Evolutionary conservation across 2,888 invertebrate genomes (phyloP).

Genomic region (Chrysomela aeneicollis): DNA sequence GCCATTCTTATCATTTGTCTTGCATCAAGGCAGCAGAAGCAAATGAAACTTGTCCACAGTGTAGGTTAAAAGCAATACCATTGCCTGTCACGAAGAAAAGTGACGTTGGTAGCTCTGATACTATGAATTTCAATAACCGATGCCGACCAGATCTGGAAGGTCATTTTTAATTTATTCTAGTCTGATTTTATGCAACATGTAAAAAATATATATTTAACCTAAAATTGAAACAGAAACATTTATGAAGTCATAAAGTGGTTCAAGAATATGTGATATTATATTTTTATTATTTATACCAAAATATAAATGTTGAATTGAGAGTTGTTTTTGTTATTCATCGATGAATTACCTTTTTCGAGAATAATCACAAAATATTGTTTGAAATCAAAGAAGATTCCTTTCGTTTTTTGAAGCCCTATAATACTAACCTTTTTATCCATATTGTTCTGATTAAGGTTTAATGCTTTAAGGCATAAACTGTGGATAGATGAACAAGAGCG

Average conservation of each 20-base stretch:
- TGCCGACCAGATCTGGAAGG: slow-evolving; percentile 59
- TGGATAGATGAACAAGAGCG: too few species aligned
- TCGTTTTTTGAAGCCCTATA: too few species aligned
- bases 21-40: slow-evolving; percentile 49
- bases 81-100: slow-evolving; percentile 44
- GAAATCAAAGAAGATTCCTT: too few species aligned
- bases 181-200: slow-evolving; percentile 6
- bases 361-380: too few species aligned
- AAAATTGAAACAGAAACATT: slow-evolving; percentile 16
- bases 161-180: slow-evolving; percentile 50
- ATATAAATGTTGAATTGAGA: slow-evolving; percentile 10
- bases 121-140: slow-evolving; percentile 37
- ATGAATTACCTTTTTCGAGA: too few species aligned
- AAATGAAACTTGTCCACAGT: slow-evolving; percentile 54
- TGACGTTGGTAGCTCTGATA: slow-evolving; percentile 26
- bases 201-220: slow-evolving; percentile 1
- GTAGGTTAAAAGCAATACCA: slow-evolving; percentile 49
- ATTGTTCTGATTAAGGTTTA: too few species aligned
- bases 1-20: slow-evolving; percentile 56
- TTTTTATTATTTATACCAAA: slow-evolving; percentile 24
- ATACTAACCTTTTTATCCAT: too few species aligned
- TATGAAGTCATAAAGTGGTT: slow-evolving; percentile 11
- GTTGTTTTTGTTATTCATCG: too few species aligned
- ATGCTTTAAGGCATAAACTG: too few species aligned
- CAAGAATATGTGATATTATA: slow-evolving; percentile 21